Evolutionary conservation across 2,113 vertebrate genomes (phyloP).

Genomic region (Condylura cristata): DNA sequence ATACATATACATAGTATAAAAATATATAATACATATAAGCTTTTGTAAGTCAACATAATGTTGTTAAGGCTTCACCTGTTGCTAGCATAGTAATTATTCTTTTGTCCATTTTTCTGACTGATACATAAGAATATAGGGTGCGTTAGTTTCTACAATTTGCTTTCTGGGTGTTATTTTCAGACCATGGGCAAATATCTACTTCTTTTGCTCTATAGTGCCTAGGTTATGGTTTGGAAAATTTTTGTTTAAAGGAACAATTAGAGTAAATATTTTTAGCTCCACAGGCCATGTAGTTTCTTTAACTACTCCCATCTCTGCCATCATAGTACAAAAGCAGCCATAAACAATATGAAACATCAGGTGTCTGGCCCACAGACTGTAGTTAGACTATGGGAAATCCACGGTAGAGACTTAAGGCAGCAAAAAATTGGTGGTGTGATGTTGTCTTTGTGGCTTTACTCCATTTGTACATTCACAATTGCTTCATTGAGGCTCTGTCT

Average conservation of each 20-base stretch:
- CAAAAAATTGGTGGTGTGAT: neutral
- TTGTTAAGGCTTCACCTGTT: constrained; percentile 31
- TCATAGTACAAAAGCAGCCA: neutral
- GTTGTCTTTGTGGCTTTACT: neutral
- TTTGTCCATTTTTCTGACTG: constrained; percentile 15
- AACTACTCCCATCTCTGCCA: neutral
- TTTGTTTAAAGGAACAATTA: neutral
- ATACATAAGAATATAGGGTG: neutral
- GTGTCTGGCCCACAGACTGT: neutral
- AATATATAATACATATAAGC: neutral
- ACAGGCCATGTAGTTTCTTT: neutral
- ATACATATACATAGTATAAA: neutral
- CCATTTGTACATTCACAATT: constrained; percentile 23
- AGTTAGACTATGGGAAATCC: neutral
- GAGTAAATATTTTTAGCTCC: constrained; percentile 25
- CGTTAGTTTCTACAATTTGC: neutral
- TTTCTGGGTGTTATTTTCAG: constrained; percentile 43
- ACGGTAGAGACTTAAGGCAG: neutral
- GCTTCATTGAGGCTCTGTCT: constrained; percentile 42
- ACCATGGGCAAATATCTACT: neutral
- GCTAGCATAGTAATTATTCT: neutral
- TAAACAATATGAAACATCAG: neutral
- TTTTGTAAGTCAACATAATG: neutral
- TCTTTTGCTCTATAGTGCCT: neutral
- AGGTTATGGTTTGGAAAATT: neutral